A percentile compares a stretch with the other conserved stretches of the same genome.
phyloP scores from a whole-genome alignment of 37 sponge, comb jelly and placozoan genomes.

The Oopsacas minuta region DNA sequence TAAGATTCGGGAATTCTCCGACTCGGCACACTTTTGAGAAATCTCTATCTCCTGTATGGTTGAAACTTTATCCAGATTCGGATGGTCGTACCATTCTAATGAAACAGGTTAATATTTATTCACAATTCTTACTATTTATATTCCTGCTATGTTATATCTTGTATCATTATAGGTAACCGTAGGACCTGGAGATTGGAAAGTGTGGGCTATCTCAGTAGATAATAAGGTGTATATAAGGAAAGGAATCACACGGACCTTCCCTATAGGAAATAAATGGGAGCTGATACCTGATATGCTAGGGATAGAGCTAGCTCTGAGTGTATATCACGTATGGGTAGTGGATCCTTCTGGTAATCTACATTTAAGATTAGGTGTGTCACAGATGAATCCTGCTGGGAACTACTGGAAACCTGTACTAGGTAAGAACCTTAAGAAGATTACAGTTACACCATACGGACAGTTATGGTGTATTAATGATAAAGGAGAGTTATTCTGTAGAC shows the following conservation, averaged over 20 bases:
- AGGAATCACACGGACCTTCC: constrained; percentile 53
- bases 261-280: constrained; percentile 64
- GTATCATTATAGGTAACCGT: constrained; percentile 29
- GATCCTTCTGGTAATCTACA: constrained; percentile 43
- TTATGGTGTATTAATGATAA: constrained; percentile 44
- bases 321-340: constrained; percentile 41
- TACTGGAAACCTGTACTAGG: constrained; percentile 71
- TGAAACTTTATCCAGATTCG: constrained; percentile 27
- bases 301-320: constrained; percentile 37
- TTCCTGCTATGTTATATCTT: neutral
- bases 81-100: constrained; percentile 22
- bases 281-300: constrained; percentile 39
- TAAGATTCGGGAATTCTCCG: constrained; percentile 58
- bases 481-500: constrained; percentile 28
- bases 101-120: neutral
- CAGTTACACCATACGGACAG: constrained; percentile 41
- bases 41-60: constrained; percentile 67
- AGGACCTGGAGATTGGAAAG: constrained; percentile 47
- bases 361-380: constrained; percentile 52
- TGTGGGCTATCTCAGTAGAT: constrained; percentile 68
- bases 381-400: constrained; percentile 48
- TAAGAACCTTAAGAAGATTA: constrained; percentile 33
- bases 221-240: constrained; percentile 47
- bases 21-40: constrained; percentile 40
- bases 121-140: neutral